Conservation (phyloP, 2,797 vertebrate species). For the Streptopelia turtur region DNA sequence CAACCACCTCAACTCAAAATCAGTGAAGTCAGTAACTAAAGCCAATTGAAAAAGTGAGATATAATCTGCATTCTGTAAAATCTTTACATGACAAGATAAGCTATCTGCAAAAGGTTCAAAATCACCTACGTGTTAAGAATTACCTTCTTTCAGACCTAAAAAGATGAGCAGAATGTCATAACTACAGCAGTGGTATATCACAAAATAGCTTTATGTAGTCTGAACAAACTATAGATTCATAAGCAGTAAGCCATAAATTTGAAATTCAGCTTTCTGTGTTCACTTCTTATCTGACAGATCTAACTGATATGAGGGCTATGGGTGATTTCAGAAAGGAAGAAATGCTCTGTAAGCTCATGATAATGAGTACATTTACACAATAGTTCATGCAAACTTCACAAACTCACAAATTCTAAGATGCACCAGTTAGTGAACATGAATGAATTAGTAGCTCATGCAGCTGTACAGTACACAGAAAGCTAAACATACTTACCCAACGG, state of each 20-base stretch:
- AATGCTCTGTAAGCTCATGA: slow-evolving; percentile 35
- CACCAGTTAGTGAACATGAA: slow-evolving; percentile 81
- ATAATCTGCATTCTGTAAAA: background rate
- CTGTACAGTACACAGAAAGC: slow-evolving; percentile 81
- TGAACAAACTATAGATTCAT: background rate
- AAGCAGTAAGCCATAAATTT: background rate
- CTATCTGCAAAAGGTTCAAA: background rate
- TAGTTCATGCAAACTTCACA: slow-evolving; percentile 78
- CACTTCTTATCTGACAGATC: slow-evolving; percentile 4
- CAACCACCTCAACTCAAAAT: background rate
- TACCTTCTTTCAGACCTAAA: background rate
- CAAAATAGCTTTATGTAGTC: background rate
- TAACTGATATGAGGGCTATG: background rate
- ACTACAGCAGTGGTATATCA: background rate
- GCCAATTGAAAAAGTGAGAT: background rate
- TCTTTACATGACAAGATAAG: slow-evolving; percentile 9
- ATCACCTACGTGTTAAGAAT: background rate
- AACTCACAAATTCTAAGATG: slow-evolving; percentile 64
- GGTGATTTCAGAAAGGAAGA: background rate
- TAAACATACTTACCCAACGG: slow-evolving; percentile 91
- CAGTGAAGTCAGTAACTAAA: slow-evolving; percentile 7
- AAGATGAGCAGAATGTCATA: background rate
- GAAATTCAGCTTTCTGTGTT: slow-evolving; percentile 28
- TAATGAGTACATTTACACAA: slow-evolving; percentile 59
- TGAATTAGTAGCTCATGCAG: slow-evolving; percentile 84